These are phyloP conservation scores for Polietes domitor DNA, from an alignment of 2,888 invertebrate genomes.

Conservation along the genomic window DNA sequence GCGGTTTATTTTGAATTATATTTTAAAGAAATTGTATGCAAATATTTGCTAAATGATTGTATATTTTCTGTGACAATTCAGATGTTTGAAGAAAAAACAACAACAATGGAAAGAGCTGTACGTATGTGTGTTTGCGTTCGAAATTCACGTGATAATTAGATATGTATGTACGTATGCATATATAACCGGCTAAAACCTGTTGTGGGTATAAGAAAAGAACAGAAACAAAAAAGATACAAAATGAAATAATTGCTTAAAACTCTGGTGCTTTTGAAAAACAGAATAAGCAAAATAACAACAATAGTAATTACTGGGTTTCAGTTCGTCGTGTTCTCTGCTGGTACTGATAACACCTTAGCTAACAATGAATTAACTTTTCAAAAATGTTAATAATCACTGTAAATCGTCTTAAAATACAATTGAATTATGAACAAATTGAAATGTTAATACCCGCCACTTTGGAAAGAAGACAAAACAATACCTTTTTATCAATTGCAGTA, in stretches of 20 bases:
- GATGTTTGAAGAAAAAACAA: not conserved
- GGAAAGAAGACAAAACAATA: constrained; percentile 39
- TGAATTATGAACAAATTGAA: constrained; percentile 54
- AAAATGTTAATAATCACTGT: constrained; percentile 40
- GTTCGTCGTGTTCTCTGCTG: not conserved
- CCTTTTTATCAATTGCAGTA: constrained; percentile 45
- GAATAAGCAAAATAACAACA: too few species aligned
- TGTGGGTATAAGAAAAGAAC: constrained; percentile 10
- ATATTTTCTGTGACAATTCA: not conserved
- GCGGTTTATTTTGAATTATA: not conserved
- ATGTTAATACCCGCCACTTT: constrained; percentile 45
- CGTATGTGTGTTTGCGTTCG: not conserved
- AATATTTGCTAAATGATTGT: not conserved
- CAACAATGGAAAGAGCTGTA: not conserved
- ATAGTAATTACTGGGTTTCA: not conserved
- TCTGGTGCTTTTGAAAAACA: not conserved
- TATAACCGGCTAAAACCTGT: constrained; percentile 49
- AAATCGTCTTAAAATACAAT: constrained; percentile 38
- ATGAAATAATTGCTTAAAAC: not conserved
- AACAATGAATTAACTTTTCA: constrained; percentile 42
- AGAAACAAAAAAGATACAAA: constrained; percentile 20
- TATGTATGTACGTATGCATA: not conserved
- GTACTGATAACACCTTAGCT: constrained; percentile 7
- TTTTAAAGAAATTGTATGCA: not conserved
- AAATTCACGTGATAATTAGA: constrained; percentile 44